A percentile compares a stretch with the other conserved stretches of the same genome.
Evolutionary conservation across 2,888 invertebrate species (phyloP).

Genomic region (Acronicta psi): DNA sequence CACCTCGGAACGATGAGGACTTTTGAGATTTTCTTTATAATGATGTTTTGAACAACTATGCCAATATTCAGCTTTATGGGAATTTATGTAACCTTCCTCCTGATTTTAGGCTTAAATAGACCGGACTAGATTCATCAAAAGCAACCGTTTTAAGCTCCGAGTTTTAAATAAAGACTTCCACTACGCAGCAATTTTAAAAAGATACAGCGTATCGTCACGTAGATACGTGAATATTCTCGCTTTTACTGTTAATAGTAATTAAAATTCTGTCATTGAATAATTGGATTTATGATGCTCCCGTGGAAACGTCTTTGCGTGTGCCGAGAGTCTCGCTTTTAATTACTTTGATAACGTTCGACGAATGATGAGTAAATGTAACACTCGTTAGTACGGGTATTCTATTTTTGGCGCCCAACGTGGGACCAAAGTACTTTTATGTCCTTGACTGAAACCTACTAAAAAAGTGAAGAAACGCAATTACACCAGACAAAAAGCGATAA

Average conservation of each 20-base stretch:
- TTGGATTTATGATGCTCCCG: constrained; percentile 53
- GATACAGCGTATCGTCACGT: constrained; percentile 10
- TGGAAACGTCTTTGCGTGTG: constrained; percentile 39
- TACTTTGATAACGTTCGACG: constrained; percentile 24
- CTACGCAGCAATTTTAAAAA: constrained; percentile 2
- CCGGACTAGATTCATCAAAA: too few species aligned
- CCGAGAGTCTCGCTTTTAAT: constrained; percentile 38
- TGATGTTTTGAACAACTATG: too few species aligned
- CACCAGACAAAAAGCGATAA: constrained; percentile 32
- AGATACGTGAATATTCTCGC: constrained; percentile 25
- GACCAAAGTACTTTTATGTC: constrained; percentile 30
- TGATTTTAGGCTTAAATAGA: too few species aligned
- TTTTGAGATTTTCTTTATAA: too few species aligned
- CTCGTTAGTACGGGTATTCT: constrained; percentile 26
- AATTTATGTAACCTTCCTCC: too few species aligned
- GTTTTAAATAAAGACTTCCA: constrained; percentile 2
- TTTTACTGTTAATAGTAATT: constrained; percentile 55
- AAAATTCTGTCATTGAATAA: constrained; percentile 58
- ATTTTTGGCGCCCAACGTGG: constrained; percentile 56
- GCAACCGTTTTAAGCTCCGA: too few species aligned
- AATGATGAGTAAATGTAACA: constrained; percentile 24
- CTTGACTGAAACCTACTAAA: constrained; percentile 34
- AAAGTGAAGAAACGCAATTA: constrained; percentile 52
- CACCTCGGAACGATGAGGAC: too few species aligned
- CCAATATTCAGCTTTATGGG: too few species aligned